A percentile compares a stretch with the other conserved stretches of the same genome.
These are phyloP conservation scores for Stenolophus ochropezus DNA, from an alignment of 2,888 invertebrate species.

Conservation along the genomic window DNA sequence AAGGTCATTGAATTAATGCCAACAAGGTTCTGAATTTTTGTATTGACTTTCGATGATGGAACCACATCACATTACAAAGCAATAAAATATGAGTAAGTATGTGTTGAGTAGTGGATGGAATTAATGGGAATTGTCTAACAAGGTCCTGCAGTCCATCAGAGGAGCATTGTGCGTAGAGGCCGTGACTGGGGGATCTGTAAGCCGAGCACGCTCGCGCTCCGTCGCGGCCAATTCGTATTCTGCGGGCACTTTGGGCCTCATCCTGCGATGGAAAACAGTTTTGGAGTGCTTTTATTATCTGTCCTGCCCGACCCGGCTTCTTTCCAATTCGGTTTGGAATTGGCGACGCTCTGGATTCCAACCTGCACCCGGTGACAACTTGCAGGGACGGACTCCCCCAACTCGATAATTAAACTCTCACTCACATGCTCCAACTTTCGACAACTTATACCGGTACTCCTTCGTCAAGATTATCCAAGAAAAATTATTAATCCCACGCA, in stretches of 20 bases:
- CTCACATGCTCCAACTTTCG: too few species aligned
- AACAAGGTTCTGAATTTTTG: too few species aligned
- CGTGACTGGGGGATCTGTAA: constrained; percentile 4
- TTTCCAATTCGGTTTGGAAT: constrained; percentile 62
- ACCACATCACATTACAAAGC: too few species aligned
- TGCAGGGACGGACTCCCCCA: too few species aligned
- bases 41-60: too few species aligned
- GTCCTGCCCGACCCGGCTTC: constrained; percentile 57
- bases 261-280: constrained; percentile 62
- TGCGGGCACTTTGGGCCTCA: constrained; percentile 56
- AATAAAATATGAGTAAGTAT: too few species aligned
- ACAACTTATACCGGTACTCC: too few species aligned
- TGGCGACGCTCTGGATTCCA: constrained; percentile 52
- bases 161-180: constrained; percentile 47
- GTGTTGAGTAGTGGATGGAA: too few species aligned
- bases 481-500: too few species aligned
- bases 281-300: constrained; percentile 65
- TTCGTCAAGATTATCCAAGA: too few species aligned
- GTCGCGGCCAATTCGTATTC: constrained; percentile 57
- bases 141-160: constrained; percentile 18
- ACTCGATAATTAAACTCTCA: too few species aligned
- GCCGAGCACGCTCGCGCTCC: constrained; percentile 46
- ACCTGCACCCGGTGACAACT: constrained; percentile 38
- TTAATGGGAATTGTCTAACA: constrained; percentile 2
- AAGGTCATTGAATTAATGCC: too few species aligned